These are phyloP conservation scores for Pterostichus niger DNA, from an alignment of 2,888 invertebrate species.

Conservation along the genomic window DNA sequence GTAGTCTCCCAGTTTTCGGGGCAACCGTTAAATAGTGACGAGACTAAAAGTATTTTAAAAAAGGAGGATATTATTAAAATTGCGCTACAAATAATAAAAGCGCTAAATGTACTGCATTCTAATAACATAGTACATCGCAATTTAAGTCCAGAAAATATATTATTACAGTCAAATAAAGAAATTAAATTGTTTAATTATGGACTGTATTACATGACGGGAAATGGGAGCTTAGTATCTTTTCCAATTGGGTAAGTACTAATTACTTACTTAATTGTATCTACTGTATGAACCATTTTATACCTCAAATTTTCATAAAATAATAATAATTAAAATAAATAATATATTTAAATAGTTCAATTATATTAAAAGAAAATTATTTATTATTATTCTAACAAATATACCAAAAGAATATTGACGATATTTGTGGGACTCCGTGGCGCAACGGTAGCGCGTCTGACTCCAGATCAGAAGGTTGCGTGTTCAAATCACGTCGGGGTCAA, in stretches of 20 bases:
- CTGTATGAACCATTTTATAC: neutral
- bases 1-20: constrained; percentile 91
- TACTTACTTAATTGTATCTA: neutral
- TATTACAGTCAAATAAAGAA: constrained; percentile 85
- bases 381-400: no score
- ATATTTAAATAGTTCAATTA: no score
- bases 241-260: constrained; percentile 86
- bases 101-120: constrained; percentile 85
- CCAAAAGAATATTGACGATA: neutral
- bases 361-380: no score
- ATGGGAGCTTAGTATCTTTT: constrained; percentile 92
- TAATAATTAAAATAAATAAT: neutral
- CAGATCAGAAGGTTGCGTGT: constrained; percentile 97
- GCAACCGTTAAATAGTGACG: constrained; percentile 79
- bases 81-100: constrained; percentile 86
- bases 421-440: constrained; percentile 91
- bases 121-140: constrained; percentile 88
- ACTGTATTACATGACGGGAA: constrained; percentile 93
- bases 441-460: constrained; percentile 99
- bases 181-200: constrained; percentile 96
- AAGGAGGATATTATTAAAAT: constrained; percentile 82
- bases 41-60: constrained; percentile 77
- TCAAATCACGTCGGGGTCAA: constrained; percentile 65
- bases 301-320: no score
- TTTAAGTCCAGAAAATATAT: constrained; percentile 90